Percentiles rank a stretch among this genome's conserved stretches.
These are phyloP conservation scores for Tenrec ecaudatus DNA, from an alignment of 2,113 vertebrate species.

Conservation along the genomic window DNA sequence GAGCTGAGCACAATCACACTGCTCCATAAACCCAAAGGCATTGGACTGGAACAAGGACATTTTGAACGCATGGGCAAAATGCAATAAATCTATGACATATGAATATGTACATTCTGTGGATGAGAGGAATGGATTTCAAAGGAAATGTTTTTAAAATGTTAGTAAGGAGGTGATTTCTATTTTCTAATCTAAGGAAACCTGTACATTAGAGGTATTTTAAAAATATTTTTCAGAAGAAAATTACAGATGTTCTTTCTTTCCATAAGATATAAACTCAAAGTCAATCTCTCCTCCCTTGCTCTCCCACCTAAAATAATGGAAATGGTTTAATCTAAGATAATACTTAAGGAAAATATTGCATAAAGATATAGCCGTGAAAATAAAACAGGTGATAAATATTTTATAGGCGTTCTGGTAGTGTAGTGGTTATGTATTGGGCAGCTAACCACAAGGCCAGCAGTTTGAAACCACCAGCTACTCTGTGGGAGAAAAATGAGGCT, in stretches of 20 bases:
- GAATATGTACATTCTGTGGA: background rate
- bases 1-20: background rate
- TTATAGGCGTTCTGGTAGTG: background rate
- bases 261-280: background rate
- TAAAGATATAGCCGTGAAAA: background rate
- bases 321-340: background rate
- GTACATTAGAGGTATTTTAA: background rate
- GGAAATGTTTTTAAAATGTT: background rate
- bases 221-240: conserved; percentile 40
- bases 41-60: background rate
- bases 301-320: background rate
- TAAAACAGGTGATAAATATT: background rate
- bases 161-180: background rate
- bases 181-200: conserved; percentile 28
- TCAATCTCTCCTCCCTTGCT: background rate
- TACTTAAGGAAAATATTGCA: conserved; percentile 7
- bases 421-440: too few species aligned
- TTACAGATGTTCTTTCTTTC: background rate
- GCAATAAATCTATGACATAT: background rate
- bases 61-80: background rate
- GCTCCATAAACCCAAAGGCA: background rate
- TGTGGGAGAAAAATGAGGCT: too few species aligned
- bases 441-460: too few species aligned
- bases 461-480: too few species aligned
- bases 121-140: background rate